These are phyloP conservation scores for Ichneumoninae sp. DNA, from an alignment of 2,888 invertebrate genomes.

Conservation along the genomic window DNA sequence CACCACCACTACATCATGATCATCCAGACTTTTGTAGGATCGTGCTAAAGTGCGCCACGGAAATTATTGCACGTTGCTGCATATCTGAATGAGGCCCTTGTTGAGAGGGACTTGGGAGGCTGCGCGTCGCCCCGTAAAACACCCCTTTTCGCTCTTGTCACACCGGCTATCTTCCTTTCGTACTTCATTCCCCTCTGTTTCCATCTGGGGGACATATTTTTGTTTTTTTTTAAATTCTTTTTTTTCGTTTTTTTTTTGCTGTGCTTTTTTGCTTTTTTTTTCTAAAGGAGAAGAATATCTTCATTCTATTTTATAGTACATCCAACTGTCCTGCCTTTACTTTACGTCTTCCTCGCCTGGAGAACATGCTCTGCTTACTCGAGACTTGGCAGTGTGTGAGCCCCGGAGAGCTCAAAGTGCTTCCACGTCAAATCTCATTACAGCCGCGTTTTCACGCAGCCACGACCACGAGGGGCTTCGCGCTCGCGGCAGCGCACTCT, in stretches of 20 bases:
- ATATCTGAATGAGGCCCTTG: slow-evolving; percentile 75
- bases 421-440: slow-evolving; percentile 81
- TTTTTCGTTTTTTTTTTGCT: background rate
- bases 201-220: slow-evolving; percentile 25
- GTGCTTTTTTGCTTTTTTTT: slow-evolving; percentile 39
- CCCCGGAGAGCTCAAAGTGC: slow-evolving; percentile 71
- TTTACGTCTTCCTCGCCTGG: background rate
- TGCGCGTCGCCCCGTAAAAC: slow-evolving; percentile 33
- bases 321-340: background rate
- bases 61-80: slow-evolving; percentile 79
- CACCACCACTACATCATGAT: slow-evolving; percentile 5
- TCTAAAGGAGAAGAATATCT: background rate
- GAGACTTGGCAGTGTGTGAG: slow-evolving; percentile 20
- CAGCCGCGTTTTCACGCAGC: slow-evolving; percentile 65
- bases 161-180: slow-evolving; percentile 18
- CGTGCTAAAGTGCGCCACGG: slow-evolving; percentile 75
- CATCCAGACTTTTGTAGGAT: slow-evolving; percentile 63
- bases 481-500: background rate
- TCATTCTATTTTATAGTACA: background rate
- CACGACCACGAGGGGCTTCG: background rate
- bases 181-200: slow-evolving; percentile 33
- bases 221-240: background rate
- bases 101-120: slow-evolving; percentile 50
- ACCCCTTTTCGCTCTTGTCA: slow-evolving; percentile 24
- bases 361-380: slow-evolving; percentile 16